These are phyloP conservation scores for Leptopterna dolabrata DNA, from an alignment of 2,888 invertebrate species.

Conservation along the genomic window DNA sequence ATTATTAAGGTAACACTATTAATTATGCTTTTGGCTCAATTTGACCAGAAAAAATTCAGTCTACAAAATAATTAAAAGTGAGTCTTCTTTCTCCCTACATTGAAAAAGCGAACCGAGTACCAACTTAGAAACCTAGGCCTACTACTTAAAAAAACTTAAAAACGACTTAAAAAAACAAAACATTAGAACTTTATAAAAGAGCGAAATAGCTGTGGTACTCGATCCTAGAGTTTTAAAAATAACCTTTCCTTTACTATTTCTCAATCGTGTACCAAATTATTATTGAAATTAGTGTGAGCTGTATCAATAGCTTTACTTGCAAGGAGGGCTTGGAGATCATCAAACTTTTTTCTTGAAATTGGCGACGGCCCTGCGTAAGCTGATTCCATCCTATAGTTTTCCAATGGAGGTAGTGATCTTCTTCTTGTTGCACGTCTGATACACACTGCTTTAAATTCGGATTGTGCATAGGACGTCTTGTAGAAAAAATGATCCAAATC, in stretches of 20 bases:
- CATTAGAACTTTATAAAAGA: too few relatives aligned
- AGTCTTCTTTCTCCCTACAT: too few relatives aligned
- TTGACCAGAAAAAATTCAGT: too few relatives aligned
- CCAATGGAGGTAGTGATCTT: neutral
- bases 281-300: neutral
- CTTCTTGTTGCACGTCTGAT: neutral
- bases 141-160: too few relatives aligned
- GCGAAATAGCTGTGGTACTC: too few relatives aligned
- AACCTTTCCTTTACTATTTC: neutral
- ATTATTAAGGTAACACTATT: too few relatives aligned
- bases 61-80: too few relatives aligned
- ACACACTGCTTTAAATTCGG: neutral
- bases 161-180: too few relatives aligned
- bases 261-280: neutral
- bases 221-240: too few relatives aligned
- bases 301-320: neutral
- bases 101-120: too few relatives aligned
- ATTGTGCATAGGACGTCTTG: conserved; percentile 13
- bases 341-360: neutral
- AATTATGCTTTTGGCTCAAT: too few relatives aligned
- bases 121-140: too few relatives aligned
- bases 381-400: neutral
- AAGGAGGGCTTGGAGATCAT: neutral
- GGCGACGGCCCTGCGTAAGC: neutral
- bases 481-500: conserved; percentile 2